Percentiles rank a stretch among this genome's conserved stretches.
These are phyloP conservation scores for Cebidichthys violaceus DNA, from an alignment of 2,113 vertebrate species.

Conservation along the genomic window DNA sequence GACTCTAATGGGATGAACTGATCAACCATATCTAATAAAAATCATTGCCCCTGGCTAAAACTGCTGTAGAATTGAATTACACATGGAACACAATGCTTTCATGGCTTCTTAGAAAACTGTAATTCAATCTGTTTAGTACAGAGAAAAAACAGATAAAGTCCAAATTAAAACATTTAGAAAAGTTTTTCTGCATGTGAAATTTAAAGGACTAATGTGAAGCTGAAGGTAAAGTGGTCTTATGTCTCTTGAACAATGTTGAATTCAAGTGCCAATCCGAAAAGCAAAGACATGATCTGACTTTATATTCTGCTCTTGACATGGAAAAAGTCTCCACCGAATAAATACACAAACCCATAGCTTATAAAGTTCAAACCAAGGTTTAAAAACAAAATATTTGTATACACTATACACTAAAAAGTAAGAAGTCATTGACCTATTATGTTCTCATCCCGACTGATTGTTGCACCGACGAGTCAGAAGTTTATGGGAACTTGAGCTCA, in stretches of 20 bases:
- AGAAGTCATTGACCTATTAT: background rate
- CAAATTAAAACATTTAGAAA: conserved; percentile 78
- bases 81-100: conserved; percentile 87
- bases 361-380: background rate
- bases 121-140: conserved; percentile 84
- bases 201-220: conserved; percentile 20
- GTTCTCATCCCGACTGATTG: background rate
- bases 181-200: conserved; percentile 65
- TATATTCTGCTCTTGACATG: background rate
- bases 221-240: conserved; percentile 10
- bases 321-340: background rate
- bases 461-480: conserved; percentile 2
- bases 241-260: background rate
- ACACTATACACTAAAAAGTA: too few relatives aligned
- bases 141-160: conserved; percentile 85
- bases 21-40: conserved; percentile 89
- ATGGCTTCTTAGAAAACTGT: conserved; percentile 88
- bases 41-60: conserved; percentile 86
- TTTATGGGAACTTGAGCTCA: conserved; percentile 46
- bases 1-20: conserved; percentile 89
- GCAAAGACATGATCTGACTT: background rate
- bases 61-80: conserved; percentile 85
- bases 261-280: background rate
- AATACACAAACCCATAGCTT: background rate
- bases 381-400: background rate